Conservation (phyloP, 2,888 invertebrate genomes). For the Embidobia sp. region DNA sequence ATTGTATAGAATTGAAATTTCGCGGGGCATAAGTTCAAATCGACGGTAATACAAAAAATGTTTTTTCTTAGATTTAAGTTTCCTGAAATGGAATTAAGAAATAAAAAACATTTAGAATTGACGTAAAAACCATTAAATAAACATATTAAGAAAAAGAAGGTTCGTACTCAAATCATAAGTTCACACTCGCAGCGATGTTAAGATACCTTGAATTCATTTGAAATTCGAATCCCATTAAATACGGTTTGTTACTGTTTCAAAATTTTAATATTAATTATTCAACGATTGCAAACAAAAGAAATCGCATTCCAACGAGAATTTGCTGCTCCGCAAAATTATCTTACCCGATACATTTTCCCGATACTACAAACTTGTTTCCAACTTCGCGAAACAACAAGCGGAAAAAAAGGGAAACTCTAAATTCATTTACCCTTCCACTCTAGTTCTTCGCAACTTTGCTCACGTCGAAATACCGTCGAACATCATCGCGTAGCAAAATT, state of each 20-base stretch:
- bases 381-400: constrained; percentile 36
- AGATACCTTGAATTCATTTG: no score
- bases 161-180: no score
- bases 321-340: constrained; percentile 15
- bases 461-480: constrained; percentile 8
- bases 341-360: constrained; percentile 42
- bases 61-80: no score
- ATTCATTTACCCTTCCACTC: constrained; percentile 28
- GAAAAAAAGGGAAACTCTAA: constrained; percentile 18
- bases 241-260: not conserved
- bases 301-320: constrained; percentile 10
- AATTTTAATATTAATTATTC: constrained; percentile 14
- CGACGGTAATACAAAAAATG: no score
- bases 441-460: constrained; percentile 30
- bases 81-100: no score
- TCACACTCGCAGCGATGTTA: no score
- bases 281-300: constrained; percentile 18
- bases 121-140: no score
- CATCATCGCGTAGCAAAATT: not conserved
- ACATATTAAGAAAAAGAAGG: no score
- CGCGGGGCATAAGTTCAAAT: no score
- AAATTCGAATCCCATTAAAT: no score
- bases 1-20: no score
- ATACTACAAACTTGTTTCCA: constrained; percentile 42
- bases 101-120: no score